Percentiles rank a stretch among this genome's conserved stretches.
Evolutionary conservation across 2,797 vertebrate genomes (phyloP).

Genomic region (Coilia nasus): DNA sequence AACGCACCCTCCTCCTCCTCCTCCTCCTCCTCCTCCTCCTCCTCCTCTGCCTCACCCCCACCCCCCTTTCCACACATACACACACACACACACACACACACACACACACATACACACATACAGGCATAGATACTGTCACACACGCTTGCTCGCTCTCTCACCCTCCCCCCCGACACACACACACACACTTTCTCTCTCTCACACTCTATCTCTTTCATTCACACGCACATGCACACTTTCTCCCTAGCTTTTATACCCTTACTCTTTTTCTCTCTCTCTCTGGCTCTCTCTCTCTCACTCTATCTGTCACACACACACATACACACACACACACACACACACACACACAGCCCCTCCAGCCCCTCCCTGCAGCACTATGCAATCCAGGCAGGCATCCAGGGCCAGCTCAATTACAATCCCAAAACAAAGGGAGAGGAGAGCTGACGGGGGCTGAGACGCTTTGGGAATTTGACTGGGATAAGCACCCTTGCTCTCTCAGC

Average conservation of each 20-base stretch:
- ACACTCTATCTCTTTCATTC: neutral
- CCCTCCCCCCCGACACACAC: neutral
- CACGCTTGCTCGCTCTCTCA: no score
- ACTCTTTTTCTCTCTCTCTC: neutral
- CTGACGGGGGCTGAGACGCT: slow-evolving; percentile 61
- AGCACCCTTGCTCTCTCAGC: slow-evolving; percentile 61
- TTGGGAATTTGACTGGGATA: slow-evolving; percentile 54
- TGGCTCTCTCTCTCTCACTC: no score
- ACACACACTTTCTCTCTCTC: neutral
- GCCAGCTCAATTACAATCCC: slow-evolving; percentile 80
- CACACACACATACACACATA: no score
- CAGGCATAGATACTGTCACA: no score
- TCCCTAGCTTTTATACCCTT: neutral
- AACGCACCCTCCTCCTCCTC: slow-evolving; percentile 25
- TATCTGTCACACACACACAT: slow-evolving; percentile 19
- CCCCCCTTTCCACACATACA: no score
- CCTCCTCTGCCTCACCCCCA: neutral
- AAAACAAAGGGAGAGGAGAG: slow-evolving; percentile 74
- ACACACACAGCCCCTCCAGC: neutral
- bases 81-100: no score
- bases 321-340: slow-evolving; percentile 30
- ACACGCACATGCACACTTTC: neutral
- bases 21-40: neutral
- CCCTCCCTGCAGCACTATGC: slow-evolving; percentile 51
- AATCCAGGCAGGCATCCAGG: slow-evolving; percentile 64